These are phyloP conservation scores for Phrixothrix hirtus DNA, from an alignment of 2,888 invertebrate genomes.

Conservation along the genomic window DNA sequence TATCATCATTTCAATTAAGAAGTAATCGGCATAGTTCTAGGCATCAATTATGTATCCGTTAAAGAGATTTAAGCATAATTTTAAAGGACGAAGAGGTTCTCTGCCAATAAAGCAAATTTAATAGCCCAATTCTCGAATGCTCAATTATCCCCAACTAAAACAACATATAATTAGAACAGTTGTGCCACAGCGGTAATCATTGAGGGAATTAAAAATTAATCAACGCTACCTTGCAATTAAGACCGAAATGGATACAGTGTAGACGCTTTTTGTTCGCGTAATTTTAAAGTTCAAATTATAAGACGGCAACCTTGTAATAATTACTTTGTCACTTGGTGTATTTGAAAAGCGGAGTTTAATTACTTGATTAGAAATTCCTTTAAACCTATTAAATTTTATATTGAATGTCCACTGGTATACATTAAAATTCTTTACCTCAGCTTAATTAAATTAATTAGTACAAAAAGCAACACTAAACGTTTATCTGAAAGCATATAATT, in stretches of 20 bases:
- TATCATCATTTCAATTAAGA: slow-evolving; percentile 15
- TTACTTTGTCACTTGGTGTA: slow-evolving; percentile 41
- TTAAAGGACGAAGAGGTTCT: slow-evolving; percentile 18
- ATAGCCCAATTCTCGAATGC: slow-evolving; percentile 37
- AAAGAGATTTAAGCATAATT: slow-evolving; percentile 22
- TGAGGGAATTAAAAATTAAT: slow-evolving; percentile 53
- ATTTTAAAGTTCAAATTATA: slow-evolving; percentile 40
- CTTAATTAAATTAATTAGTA: no score
- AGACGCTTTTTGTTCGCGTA: slow-evolving; percentile 36
- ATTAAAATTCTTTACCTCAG: no score
- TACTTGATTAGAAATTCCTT: slow-evolving; percentile 25
- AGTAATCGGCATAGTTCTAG: slow-evolving; percentile 14
- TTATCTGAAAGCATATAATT: no score
- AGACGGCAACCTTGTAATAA: slow-evolving; percentile 42
- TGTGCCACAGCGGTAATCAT: slow-evolving; percentile 49
- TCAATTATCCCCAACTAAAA: slow-evolving; percentile 36
- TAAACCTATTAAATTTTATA: slow-evolving; percentile 19
- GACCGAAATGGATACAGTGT: slow-evolving; percentile 35
- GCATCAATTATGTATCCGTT: slow-evolving; percentile 22
- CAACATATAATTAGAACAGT: slow-evolving; percentile 51
- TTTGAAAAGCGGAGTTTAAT: not conserved
- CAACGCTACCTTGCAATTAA: slow-evolving; percentile 49
- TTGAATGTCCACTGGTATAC: slow-evolving; percentile 4
- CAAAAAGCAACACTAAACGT: no score
- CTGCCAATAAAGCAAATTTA: slow-evolving; percentile 30